These are phyloP conservation scores for Leptothorax acervorum DNA, from an alignment of 2,888 invertebrate species.

Conservation along the genomic window DNA sequence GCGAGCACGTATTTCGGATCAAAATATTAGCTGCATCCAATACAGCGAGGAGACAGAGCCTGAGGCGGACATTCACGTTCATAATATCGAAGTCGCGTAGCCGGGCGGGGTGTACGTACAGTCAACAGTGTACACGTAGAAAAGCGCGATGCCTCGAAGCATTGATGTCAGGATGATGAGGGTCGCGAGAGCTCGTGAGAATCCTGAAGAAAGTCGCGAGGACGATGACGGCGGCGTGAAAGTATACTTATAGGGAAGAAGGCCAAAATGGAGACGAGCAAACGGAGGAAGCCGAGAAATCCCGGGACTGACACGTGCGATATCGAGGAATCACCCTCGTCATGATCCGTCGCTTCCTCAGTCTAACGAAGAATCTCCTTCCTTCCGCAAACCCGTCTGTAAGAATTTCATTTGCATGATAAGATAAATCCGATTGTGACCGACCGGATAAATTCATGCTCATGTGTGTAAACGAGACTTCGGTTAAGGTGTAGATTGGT, in stretches of 20 bases:
- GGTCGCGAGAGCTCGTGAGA: slow-evolving; percentile 43
- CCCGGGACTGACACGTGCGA: slow-evolving; percentile 66
- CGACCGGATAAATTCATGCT: background rate
- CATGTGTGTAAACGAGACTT: background rate
- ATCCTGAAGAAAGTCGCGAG: slow-evolving; percentile 32
- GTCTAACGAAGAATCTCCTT: slow-evolving; percentile 34
- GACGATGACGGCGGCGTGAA: background rate
- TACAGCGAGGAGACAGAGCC: slow-evolving; percentile 26
- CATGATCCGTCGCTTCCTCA: slow-evolving; percentile 44
- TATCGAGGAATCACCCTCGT: slow-evolving; percentile 67
- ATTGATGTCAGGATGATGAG: slow-evolving; percentile 57
- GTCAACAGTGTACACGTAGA: slow-evolving; percentile 2
- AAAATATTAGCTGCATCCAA: slow-evolving; percentile 69
- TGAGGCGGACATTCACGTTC: slow-evolving; percentile 14
- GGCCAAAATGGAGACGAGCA: slow-evolving; percentile 15
- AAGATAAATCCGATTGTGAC: slow-evolving; percentile 7
- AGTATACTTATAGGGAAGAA: background rate
- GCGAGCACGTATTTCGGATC: slow-evolving; percentile 61
- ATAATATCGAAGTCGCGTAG: slow-evolving; percentile 60
- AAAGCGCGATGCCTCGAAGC: slow-evolving; percentile 56
- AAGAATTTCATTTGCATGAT: slow-evolving; percentile 32
- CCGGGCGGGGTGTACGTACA: slow-evolving; percentile 16
- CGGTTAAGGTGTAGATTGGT: slow-evolving; percentile 63
- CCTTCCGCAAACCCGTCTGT: background rate
- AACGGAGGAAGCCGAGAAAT: slow-evolving; percentile 50